A percentile compares a stretch with the other conserved stretches of the same genome.
These are phyloP conservation scores for Neoaliturus tenellus DNA, from an alignment of 2,888 invertebrate genomes.

Conservation along the genomic window DNA sequence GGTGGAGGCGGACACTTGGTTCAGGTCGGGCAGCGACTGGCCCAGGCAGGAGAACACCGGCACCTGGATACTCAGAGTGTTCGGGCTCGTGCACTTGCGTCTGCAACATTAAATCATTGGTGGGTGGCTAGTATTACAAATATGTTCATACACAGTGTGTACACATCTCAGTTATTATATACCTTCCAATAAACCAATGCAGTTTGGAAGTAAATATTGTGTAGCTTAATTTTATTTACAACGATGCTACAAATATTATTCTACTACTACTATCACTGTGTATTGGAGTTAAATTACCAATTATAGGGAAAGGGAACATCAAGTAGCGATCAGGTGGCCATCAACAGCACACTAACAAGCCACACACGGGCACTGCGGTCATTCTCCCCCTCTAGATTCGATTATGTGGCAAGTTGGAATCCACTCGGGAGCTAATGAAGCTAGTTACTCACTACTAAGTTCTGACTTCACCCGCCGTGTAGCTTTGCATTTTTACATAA, in stretches of 20 bases:
- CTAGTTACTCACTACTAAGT: not conserved
- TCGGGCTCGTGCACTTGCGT: conserved; percentile 77
- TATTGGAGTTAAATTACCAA: too few species aligned
- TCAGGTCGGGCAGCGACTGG: conserved; percentile 88
- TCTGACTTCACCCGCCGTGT: not conserved
- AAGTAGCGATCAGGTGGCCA: not conserved
- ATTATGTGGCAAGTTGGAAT: conserved; percentile 21
- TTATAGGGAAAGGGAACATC: too few species aligned
- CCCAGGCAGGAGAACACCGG: conserved; percentile 79
- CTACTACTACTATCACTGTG: too few species aligned
- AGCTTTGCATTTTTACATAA: too few species aligned
- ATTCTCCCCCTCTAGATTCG: not conserved
- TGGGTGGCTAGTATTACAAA: too few species aligned
- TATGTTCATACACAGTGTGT: too few species aligned
- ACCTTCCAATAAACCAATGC: too few species aligned
- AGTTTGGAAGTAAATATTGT: too few species aligned
- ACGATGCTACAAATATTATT: too few species aligned
- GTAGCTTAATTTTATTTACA: too few species aligned
- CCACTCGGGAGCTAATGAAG: not conserved
- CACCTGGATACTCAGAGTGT: conserved; percentile 86
- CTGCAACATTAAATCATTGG: too few species aligned
- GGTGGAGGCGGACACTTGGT: conserved; percentile 73
- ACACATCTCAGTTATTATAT: too few species aligned
- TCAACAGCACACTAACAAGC: not conserved
- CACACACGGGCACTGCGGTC: not conserved